Base-by-base conservation (phyloP, 2,113 vertebrate genomes). In the Octodon degus region DNA sequence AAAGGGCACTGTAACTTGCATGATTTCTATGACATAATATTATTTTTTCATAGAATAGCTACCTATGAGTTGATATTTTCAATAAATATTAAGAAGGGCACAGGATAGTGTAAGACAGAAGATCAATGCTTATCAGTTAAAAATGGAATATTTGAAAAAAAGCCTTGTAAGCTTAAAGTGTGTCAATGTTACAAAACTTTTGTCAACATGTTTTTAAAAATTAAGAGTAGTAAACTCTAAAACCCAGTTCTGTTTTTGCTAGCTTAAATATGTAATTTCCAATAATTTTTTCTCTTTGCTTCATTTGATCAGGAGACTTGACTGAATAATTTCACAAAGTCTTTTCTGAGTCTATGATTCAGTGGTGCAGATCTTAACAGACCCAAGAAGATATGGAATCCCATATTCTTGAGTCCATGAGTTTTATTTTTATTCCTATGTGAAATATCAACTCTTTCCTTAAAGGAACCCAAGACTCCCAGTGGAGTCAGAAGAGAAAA, bases 11-110 rank as follows among this genome's bases (percentile, higher is more conserved):
- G 8, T 5, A 89, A 22, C 83, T 86, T 91, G 7, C 62, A 30
- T 60, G 79, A 63, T 81, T 80, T 84, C 27, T 63, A 2, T 30
- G 20, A 89, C 13, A 1, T 37, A 63, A 83, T 93, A 10, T 60
- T 95, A 19, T 86, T 92, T 53, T 84, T 94, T 85, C 94, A 89
- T 80, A 47, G 90, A 97, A 81, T 76, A 50, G 11, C 32, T 89
- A 63, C 14, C 24, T 53, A 58, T 79, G 34, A 27, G 50, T 63
- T 95, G 11, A 91, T 89, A 12, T 70, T 93, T 86, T 74, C n/a
- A 92, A 63, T 2, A 40, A 32, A 0, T 93, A 0, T 91, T 91
- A 65, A 91, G 80, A 87, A 47, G 60, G 32, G 2, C 40, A 53
- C 62, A 72, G 53, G 5, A 82, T 74, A 65, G 63, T 90, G 22